Base-by-base conservation (phyloP, 2,113 vertebrate species). In the Struthidea cinerea region DNA sequence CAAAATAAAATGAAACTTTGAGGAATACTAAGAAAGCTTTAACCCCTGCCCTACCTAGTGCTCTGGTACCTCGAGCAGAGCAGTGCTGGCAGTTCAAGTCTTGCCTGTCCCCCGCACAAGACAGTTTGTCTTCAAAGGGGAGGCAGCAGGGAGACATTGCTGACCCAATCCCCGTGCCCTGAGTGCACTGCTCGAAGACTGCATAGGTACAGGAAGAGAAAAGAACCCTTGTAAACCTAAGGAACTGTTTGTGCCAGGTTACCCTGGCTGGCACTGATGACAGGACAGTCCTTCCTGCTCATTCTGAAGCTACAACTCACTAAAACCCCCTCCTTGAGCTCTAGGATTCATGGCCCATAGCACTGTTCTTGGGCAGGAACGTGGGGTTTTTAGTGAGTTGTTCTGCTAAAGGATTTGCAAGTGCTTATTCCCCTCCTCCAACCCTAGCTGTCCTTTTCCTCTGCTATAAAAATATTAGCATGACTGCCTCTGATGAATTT, bases 401-500 rank as follows among this genome's bases (percentile, higher is more conserved):
- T 73, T 93, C 69, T 89, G 33, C 56, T 81, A 39, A 59, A 44
- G 14, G 5, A 64, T 76, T 79, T 90, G 15, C 13, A 94, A 69
- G 73, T 60, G 24, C 67, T 64, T 35, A 23, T 57, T 73, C 16
- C 59, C 12, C 28, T 28, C 22, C 35, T 55, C 32, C 65, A 47
- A 22, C 10, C 9, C 27, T 49, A 13, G 23, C 7, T 82, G 19
- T 84, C 73, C 75, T 50, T 78, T 95, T 77, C 39, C 22, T 64
- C 67, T 46, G 53, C 78, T 46, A 33, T 71, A 68, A 74, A 91
- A 90, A 55, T 35, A 30, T 91, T 82, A 71, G 20, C 44, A 20
- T 33, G 69, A 73, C 74, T 71, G 57, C 53, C 70, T 55, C 68
- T 32, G 79, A 77, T 73, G 92, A 85, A 94, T 93, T 94, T 87